Evolutionary conservation across 1,140 invertebrate genomes (phyloP), one percentile per base, ranked within the genome.

Genomic region (Trinorchestia longiramus): DNA sequence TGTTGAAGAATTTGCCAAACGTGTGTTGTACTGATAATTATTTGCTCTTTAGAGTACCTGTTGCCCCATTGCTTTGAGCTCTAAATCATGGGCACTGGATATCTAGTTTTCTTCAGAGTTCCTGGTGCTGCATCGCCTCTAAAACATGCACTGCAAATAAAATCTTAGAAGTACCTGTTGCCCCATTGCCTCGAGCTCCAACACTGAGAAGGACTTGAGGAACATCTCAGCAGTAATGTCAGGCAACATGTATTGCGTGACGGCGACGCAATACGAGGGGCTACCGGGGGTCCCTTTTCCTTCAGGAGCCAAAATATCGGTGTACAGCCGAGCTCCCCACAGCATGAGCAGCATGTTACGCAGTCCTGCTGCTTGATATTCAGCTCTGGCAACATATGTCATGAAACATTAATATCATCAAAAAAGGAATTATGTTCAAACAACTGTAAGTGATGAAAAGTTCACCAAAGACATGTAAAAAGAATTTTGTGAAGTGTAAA

Each of bases 291-390:
- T 19, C 3, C 92, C 92, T 36, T 40, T 45, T 43, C 92, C 92
- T 19, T 45, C 92, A 45, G 92, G 92, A 40, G 92, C 43, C 8
- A 94, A 0, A 40, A 94, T n/a, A 44, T 94, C 92, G 36, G 92
- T 94, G 92, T 94, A 94, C 8, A 94, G 92, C 6, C 92, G 92
- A 11, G 92, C 43, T 19, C 92, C 92, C 92, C 92, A 94, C 44
- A 94, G 92, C 92, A 94, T 94, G 41, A 94, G 92, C 3, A 94
- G 92, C 43, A 45, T 45, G 44, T 94, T 94, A 44, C 92, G 92
- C 41, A 94, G 92, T 4, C 17, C 19, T 8, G 92, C 92, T 47
- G 92, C 62, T 28, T 28, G 92, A 44, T n/a, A 19, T n/a, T 47
- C 40, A 0, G 92, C 88, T 42, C 88, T 90, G 88, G 4, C 15